Conservation (phyloP, 2,113 vertebrate genomes). For the Perca schrenkii region DNA sequence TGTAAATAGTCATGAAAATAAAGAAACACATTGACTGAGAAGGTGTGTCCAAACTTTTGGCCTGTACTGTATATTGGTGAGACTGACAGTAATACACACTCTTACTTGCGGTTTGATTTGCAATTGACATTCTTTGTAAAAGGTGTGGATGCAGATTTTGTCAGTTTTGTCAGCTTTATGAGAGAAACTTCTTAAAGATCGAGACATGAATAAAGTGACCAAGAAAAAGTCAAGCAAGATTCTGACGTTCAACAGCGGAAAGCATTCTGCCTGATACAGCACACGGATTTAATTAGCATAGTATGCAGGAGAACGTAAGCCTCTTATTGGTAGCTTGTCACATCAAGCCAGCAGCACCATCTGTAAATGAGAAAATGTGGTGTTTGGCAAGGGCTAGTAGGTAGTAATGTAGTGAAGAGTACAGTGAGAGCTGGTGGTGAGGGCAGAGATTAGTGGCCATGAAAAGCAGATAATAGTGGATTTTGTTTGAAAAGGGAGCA, state of each 20-base stretch:
- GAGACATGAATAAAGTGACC: neutral
- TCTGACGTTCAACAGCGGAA: neutral
- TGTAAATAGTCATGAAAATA: too few relatives aligned
- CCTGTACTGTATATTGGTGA: too few relatives aligned
- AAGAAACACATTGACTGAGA: too few relatives aligned
- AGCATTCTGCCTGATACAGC: neutral
- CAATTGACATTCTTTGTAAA: neutral
- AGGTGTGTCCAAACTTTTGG: too few relatives aligned
- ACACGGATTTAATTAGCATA: conserved; percentile 45
- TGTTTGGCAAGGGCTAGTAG: conserved; percentile 33
- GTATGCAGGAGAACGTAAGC: conserved; percentile 40
- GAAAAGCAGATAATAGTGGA: conserved; percentile 58
- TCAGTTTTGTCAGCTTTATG: neutral
- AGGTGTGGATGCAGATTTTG: neutral
- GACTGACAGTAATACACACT: neutral
- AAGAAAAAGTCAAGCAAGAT: neutral
- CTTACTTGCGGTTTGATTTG: neutral
- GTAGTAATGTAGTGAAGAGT: conserved; percentile 21
- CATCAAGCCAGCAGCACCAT: conserved; percentile 52
- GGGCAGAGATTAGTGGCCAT: conserved; percentile 40
- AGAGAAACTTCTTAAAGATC: neutral
- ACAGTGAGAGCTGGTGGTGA: conserved; percentile 12
- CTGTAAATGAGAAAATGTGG: conserved; percentile 50
- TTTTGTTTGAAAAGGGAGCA: conserved; percentile 43
- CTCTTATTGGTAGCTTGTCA: conserved; percentile 53